A percentile compares a stretch with the other conserved stretches of the same genome.
Evolutionary conservation across 1,140 invertebrate species (phyloP).

Genomic region (Bilobella aurantiaca): DNA sequence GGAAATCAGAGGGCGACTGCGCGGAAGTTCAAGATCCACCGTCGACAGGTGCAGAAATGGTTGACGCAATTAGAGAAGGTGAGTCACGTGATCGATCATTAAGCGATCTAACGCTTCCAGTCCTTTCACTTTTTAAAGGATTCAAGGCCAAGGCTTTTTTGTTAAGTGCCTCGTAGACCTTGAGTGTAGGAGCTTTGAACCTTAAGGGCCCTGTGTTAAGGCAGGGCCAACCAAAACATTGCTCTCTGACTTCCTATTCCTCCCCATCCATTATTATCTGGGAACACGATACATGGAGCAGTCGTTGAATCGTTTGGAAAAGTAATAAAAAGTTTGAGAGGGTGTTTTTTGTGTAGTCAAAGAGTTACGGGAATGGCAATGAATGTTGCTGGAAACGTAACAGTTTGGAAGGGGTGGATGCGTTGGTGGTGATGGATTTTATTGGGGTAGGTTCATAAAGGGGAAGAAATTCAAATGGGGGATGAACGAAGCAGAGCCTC

Average conservation of each 20-base stretch:
- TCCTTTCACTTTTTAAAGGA: too few relatives aligned
- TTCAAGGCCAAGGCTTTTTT: too few relatives aligned
- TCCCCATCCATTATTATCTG: too few relatives aligned
- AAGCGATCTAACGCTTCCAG: too few relatives aligned
- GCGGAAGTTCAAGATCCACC: constrained; percentile 72
- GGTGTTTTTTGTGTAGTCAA: background rate
- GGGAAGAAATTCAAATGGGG: background rate
- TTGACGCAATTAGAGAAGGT: constrained; percentile 46
- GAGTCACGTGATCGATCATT: background rate
- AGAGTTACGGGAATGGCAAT: background rate
- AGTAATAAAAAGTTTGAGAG: background rate
- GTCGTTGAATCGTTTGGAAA: background rate
- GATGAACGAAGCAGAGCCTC: background rate
- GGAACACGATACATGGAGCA: background rate
- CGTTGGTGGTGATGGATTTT: constrained; percentile 1
- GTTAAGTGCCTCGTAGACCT: too few relatives aligned
- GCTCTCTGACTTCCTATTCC: background rate
- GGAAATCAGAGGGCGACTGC: constrained; percentile 75
- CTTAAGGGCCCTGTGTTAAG: background rate
- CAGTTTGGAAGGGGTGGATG: too few relatives aligned
- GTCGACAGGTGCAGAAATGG: constrained; percentile 80
- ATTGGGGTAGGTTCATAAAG: background rate
- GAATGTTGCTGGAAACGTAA: too few relatives aligned
- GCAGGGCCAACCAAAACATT: too few relatives aligned
- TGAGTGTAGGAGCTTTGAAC: background rate